Base-by-base conservation (phyloP, 1,140 invertebrate genomes). In the Uloborus diversus region DNA sequence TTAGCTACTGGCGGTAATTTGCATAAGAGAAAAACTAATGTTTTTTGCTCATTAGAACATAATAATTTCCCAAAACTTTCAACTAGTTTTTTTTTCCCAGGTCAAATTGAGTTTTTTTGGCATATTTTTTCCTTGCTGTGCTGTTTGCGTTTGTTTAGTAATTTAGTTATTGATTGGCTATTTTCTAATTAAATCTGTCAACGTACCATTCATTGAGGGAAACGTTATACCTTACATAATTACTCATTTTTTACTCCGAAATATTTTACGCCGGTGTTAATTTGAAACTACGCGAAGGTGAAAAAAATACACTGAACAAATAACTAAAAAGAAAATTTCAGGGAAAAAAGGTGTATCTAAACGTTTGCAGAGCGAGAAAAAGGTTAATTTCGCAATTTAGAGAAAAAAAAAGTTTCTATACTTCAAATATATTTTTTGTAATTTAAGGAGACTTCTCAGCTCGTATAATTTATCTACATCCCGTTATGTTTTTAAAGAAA, bases 181-280 rank as follows among this genome's bases (percentile, higher is more conserved):
- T 68, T 68, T 68, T 68, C 65, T 68, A 68, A 68, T 68, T 68
- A 53, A 68, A 68, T 68, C 47, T 68, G 65, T 68, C 47, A 68
- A 68, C 65, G 27, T 68, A 35, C 49, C 25, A 25, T 14, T 5
- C 9, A 2, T 23, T 3, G 30, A 17, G 49, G 65, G n/a, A 23
- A 68, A 68, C 37, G 53, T 51, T 51, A 68, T n/a, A 17, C 65
- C 5, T 53, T 30, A 11, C 23, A 33, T 53, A 68, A 68, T 68
- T 68, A 30, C 47, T 30, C 53, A 51, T 68, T 68, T 68, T 35
- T 25, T 27, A 4, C 11, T n/a, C 14, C 5, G 2, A 13, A 64
- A 23, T 4, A 30, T 2, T 42, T 64, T 64, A n/a, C n/a, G n/a
- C n/a, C n/a, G n/a, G n/a, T n/a, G n/a, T n/a, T n/a, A n/a, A n/a